Conservation (phyloP, 1,140 invertebrate genomes). For the Rhyzopertha dominica region DNA sequence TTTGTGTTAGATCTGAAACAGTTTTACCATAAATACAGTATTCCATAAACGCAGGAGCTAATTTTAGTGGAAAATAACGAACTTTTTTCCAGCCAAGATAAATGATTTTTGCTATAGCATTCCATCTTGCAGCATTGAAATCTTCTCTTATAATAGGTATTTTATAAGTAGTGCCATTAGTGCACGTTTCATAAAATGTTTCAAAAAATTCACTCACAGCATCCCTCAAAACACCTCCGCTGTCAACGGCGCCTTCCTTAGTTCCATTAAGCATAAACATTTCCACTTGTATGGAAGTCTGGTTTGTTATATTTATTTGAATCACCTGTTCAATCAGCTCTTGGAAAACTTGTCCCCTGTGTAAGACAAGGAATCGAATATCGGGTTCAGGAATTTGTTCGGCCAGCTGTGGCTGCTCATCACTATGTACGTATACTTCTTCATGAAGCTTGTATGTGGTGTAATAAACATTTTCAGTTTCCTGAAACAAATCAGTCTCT, state of each 20-base stretch:
- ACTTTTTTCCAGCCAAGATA: background rate
- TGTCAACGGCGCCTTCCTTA: slow-evolving; percentile 2
- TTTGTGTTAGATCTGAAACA: background rate
- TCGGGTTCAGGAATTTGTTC: no score
- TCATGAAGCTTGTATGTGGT: no score
- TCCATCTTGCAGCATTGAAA: slow-evolving; percentile 10
- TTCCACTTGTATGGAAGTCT: slow-evolving; percentile 8
- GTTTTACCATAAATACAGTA: background rate
- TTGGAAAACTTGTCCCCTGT: slow-evolving; percentile 1
- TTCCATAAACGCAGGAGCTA: slow-evolving; percentile 10
- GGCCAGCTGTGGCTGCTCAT: no score
- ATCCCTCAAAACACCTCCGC: slow-evolving; percentile 7
- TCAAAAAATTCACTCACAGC: slow-evolving; percentile 2
- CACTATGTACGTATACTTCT: no score
- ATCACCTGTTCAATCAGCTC: background rate
- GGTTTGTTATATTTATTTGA: background rate
- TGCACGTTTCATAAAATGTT: slow-evolving; percentile 7
- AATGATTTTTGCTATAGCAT: slow-evolving; percentile 8
- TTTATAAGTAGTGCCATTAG: slow-evolving; percentile 6
- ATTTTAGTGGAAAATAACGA: slow-evolving; percentile 8
- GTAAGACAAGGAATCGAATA: background rate
- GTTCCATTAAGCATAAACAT: slow-evolving; percentile 10
- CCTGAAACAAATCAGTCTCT: no score
- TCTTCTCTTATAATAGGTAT: slow-evolving; percentile 2
- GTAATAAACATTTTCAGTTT: no score